Evolutionary conservation across 2,888 invertebrate species (phyloP), one percentile per base, ranked within the genome.

Genomic region (Eugnorisma glareosa): DNA sequence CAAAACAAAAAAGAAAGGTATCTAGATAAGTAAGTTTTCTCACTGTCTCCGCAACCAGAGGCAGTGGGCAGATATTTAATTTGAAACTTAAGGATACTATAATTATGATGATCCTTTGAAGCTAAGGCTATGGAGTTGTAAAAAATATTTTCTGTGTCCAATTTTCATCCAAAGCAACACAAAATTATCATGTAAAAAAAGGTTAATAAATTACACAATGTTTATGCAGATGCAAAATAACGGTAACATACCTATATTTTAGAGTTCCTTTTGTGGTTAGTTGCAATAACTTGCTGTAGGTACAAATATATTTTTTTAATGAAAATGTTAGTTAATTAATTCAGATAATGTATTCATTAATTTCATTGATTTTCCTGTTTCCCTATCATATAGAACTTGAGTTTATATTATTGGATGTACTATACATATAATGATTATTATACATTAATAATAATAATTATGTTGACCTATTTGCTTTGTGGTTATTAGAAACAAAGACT

Each of bases 351-450:
- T 11, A n/a, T 54, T 54, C 11, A 18, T 61, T 37, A 75, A 75
- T 73, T 21, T 6, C 0, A 59, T 37, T n/a, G 2, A 43, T 75
- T 66, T 75, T 75, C 43, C 64, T 45, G 18, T 63, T 75, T 64
- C 35, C 13, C 1, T 45, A 40, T 48, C 37, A 31, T 21, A 48
- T 6, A 40, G 59, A 48, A 24, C 35, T 74, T 28, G 31, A 45
- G 6, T 45, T 45, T 45, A 1, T 31, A 31, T 43, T 18, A n/a
- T 31, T 37, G 18, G 6, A 35, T 48, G 31, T 67, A 28, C 21
- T 37, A 43, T 5, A 35, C 10, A 10, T 40, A 40, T 40, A 40
- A 11, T 40, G 11, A 40, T 40, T 10, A 40, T 1, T 37, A 64
- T 40, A 40, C n/a, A 37, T 28, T 6, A 43, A 28, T n/a, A 40